Conservation (phyloP, 2,797 vertebrate genomes). For the Heteromormyrus szaboi region DNA sequence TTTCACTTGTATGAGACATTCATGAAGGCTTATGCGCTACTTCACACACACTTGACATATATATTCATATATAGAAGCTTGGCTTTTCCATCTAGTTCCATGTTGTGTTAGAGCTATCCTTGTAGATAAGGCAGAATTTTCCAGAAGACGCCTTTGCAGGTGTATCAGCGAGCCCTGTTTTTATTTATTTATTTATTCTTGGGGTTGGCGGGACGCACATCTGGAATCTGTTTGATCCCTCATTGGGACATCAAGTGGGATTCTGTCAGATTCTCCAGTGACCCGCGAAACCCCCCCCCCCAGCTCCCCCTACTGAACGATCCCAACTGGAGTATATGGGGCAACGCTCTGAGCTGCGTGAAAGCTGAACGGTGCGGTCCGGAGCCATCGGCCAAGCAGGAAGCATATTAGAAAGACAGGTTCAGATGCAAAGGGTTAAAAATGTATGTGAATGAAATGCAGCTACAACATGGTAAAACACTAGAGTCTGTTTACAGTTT, state of each 20-base stretch:
- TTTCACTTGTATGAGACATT: slow-evolving; percentile 1
- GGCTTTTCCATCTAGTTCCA: background rate
- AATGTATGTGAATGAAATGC: background rate
- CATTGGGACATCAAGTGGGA: background rate
- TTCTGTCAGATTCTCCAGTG: background rate
- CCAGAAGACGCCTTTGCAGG: background rate
- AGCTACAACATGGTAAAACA: slow-evolving; percentile 15
- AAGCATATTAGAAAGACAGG: background rate
- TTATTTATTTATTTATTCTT: slow-evolving; percentile 29
- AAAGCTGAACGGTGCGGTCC: background rate
- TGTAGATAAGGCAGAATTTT: slow-evolving; percentile 1
- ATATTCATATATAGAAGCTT: slow-evolving; percentile 3
- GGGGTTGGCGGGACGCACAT: background rate
- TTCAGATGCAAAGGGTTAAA: background rate
- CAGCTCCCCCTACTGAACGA: background rate
- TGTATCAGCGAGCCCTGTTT: background rate
- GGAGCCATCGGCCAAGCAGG: background rate
- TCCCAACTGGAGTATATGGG: background rate
- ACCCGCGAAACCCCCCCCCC: background rate
- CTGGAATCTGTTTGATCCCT: background rate
- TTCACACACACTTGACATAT: background rate
- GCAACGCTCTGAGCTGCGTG: background rate
- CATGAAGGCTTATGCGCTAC: background rate
- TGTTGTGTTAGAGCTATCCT: background rate
- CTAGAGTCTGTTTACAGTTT: slow-evolving; percentile 3